These are phyloP conservation scores for Pseudococcus jackbeardsleyi DNA, from an alignment of 2,888 invertebrate species.

Conservation along the genomic window DNA sequence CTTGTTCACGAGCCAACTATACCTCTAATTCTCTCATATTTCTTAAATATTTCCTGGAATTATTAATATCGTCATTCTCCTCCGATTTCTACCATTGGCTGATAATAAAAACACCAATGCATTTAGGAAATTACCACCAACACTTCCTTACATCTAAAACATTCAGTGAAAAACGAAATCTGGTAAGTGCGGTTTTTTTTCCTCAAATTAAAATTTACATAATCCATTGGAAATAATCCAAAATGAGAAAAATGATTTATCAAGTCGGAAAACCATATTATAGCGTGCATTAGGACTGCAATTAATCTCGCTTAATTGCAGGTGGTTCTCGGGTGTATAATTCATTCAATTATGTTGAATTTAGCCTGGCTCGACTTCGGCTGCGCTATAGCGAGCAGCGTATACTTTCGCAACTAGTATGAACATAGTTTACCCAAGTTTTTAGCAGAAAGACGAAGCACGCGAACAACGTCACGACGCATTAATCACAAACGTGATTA, in stretches of 20 bases:
- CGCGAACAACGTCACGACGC: neutral
- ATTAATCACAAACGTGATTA: slow-evolving; percentile 5
- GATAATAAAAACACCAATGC: neutral
- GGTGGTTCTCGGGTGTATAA: slow-evolving; percentile 30
- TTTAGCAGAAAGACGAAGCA: neutral
- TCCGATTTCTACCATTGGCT: neutral
- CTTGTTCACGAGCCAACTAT: neutral
- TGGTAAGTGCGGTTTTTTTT: neutral
- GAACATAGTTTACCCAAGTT: neutral
- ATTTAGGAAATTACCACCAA: slow-evolving; percentile 1
- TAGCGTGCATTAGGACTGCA: slow-evolving; percentile 36
- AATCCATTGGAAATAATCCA: slow-evolving; percentile 50
- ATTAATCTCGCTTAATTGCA: slow-evolving; percentile 47
- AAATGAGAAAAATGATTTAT: slow-evolving; percentile 45
- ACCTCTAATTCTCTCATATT: neutral
- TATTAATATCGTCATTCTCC: neutral
- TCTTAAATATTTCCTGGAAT: neutral
- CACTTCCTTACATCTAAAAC: neutral
- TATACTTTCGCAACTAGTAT: neutral
- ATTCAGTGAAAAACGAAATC: neutral
- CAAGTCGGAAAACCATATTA: slow-evolving; percentile 6
- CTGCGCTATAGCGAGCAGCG: neutral
- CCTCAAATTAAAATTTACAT: slow-evolving; percentile 18
- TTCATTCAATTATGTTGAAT: slow-evolving; percentile 28
- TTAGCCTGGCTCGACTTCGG: neutral